Percentiles rank a stretch among this genome's conserved stretches.
These are phyloP conservation scores for Dysmachus trigonus DNA, from an alignment of 2,888 invertebrate genomes.

Conservation along the genomic window DNA sequence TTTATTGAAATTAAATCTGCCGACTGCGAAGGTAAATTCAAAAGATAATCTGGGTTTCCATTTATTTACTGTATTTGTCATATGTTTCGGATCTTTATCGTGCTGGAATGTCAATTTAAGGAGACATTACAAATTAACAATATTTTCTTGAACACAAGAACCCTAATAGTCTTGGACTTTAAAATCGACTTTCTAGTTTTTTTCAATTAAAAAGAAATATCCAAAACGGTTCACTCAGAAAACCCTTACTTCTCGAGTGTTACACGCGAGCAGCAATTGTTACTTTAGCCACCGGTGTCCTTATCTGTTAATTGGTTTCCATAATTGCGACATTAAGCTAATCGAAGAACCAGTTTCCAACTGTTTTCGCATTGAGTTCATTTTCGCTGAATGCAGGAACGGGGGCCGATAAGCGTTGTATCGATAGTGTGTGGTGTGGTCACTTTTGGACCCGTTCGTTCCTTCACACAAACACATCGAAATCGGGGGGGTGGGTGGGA, in stretches of 20 bases:
- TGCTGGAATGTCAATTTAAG: not conserved
- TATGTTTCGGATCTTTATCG: not conserved
- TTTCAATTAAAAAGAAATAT: not conserved
- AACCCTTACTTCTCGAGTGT: not conserved
- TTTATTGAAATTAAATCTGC: no score
- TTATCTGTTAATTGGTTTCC: not conserved
- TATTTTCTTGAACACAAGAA: not conserved
- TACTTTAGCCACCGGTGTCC: not conserved
- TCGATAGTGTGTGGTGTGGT: not conserved
- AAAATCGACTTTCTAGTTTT: not conserved
- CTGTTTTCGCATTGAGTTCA: not conserved
- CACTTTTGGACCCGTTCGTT: not conserved
- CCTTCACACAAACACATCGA: not conserved
- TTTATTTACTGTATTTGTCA: not conserved
- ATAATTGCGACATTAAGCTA: not conserved
- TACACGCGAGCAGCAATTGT: not conserved
- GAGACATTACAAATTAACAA: not conserved
- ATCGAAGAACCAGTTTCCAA: not conserved
- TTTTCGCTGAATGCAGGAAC: not conserved
- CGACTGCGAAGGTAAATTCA: not conserved
- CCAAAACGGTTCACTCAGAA: not conserved
- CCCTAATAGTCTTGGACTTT: not conserved
- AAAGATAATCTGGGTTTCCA: not conserved
- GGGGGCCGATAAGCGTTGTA: not conserved
- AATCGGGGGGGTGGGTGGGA: not conserved